Conservation (phyloP, 2,797 vertebrate species). For the Trichosurus vulpecula region DNA sequence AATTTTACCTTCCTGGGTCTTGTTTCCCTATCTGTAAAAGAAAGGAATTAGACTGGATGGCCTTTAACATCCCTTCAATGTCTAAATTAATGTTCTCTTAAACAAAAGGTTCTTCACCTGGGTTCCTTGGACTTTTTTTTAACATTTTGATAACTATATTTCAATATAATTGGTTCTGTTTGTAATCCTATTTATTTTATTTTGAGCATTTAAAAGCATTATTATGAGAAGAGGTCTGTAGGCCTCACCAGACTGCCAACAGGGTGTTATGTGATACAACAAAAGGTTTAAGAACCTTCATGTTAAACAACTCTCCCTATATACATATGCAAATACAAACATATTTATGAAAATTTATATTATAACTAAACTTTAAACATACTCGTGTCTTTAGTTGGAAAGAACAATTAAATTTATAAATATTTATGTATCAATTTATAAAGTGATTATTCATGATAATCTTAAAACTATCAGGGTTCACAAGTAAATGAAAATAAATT, state of each 20-base stretch:
- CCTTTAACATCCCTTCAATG: background rate
- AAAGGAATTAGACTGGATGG: background rate
- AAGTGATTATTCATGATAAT: background rate
- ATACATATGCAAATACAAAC: background rate
- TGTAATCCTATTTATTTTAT: background rate
- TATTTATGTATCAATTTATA: background rate
- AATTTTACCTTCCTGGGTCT: background rate
- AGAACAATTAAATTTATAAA: background rate
- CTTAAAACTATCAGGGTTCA: background rate
- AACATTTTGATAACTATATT: background rate
- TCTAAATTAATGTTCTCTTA: background rate
- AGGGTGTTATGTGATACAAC: background rate
- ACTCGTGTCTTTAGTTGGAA: background rate
- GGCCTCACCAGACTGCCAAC: background rate
- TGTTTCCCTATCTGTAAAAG: background rate
- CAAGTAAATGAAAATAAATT: background rate
- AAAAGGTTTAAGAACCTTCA: background rate
- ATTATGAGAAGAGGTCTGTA: background rate
- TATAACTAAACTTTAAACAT: background rate
- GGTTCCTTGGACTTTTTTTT: background rate
- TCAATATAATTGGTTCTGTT: background rate
- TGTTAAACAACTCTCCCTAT: background rate
- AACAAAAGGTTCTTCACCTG: background rate
- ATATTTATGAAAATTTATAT: background rate
- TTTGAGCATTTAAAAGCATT: background rate